A percentile compares a stretch with the other conserved stretches of the same genome.
Conservation (phyloP, 2,888 invertebrate genomes). For the Lottia gigantea region DNA sequence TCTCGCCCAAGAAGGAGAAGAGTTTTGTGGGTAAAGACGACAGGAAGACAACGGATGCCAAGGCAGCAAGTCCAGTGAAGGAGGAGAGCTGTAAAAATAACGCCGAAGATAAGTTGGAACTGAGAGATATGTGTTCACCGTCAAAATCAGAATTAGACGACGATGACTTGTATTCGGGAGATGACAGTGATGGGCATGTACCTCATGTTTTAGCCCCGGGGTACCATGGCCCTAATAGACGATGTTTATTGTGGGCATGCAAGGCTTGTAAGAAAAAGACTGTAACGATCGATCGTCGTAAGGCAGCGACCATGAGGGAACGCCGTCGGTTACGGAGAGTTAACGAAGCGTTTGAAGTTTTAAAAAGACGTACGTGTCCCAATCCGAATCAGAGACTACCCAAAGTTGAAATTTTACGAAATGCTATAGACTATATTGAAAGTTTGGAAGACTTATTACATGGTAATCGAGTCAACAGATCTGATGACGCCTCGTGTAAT, state of each 20-base stretch:
- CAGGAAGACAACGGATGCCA: constrained; percentile 18
- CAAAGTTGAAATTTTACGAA: constrained; percentile 95
- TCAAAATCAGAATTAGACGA: constrained; percentile 32
- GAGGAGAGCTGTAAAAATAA: constrained; percentile 20
- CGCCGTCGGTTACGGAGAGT: constrained; percentile 93
- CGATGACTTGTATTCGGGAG: constrained; percentile 43
- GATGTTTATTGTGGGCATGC: constrained; percentile 95
- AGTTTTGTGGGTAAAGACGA: constrained; percentile 7
- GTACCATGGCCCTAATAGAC: constrained; percentile 71
- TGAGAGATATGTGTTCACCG: constrained; percentile 37
- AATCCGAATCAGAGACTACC: constrained; percentile 96
- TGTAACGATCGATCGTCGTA: constrained; percentile 92
- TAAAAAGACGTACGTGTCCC: constrained; percentile 91
- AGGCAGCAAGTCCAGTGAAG: constrained; percentile 8
- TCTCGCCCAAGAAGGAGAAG: constrained; percentile 21
- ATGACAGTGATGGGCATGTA: constrained; percentile 53
- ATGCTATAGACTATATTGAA: constrained; percentile 98
- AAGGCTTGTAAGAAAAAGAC: constrained; percentile 94
- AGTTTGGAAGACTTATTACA: constrained; percentile 70
- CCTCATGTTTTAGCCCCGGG: constrained; percentile 69
- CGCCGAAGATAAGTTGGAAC: constrained; percentile 33
- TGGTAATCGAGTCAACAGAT: constrained; percentile 48
- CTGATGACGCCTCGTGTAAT: constrained; percentile 44
- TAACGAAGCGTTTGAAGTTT: constrained; percentile 96
- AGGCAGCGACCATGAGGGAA: constrained; percentile 96